Base-by-base conservation (phyloP, 2,113 vertebrate species). In the Bujurquina vittata region DNA sequence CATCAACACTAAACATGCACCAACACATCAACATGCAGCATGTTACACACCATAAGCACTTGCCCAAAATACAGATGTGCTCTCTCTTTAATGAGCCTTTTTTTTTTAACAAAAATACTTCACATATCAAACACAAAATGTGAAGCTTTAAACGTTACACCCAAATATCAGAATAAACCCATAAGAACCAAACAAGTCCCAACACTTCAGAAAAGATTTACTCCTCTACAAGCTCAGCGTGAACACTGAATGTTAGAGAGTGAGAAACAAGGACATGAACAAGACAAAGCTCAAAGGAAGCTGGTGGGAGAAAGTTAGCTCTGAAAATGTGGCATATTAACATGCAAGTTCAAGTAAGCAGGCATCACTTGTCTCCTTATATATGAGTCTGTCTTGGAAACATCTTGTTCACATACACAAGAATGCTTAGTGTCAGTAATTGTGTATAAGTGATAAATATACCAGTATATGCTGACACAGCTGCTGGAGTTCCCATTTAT, bases 11-110 rank as follows among this genome's bases (percentile, higher is more conserved):
- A 1, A 57, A 43, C 40, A 90, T 89, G 88, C 88, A 79, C 49
- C 55, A 35, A 67, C 17, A 4, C 59, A 80, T 63, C 23, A 37
- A 79, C 87, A 83, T 91, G 88, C 87, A 79, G 55, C 40, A 52
- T 31, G 8, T 78, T 26, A 52, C 69, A 83, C 22, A 55, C 55
- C 26, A 1, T 14, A 23, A 72, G 63, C 83, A 79, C 49, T 77
- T 35, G 35, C 22, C 52, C 23, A 76, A 62, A 79, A 62, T 2
- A 37, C 12, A 67, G 1, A 73, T 40, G 10, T 22, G 12, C 11
- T 0, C 1, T 31, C n/a, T 77, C 10, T 72, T 75, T 15, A 23
- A 33, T 9, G 55, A 40, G 60, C 20, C 8, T 58, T 63, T n/a
- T 58, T 63, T n/a, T 75, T 33, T 33, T 17, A 59, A 76, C 69